Percentiles rank a stretch among this genome's conserved stretches.
Evolutionary conservation across 2,113 vertebrate genomes (phyloP).

Genomic region (Pelobates fuscus): DNA sequence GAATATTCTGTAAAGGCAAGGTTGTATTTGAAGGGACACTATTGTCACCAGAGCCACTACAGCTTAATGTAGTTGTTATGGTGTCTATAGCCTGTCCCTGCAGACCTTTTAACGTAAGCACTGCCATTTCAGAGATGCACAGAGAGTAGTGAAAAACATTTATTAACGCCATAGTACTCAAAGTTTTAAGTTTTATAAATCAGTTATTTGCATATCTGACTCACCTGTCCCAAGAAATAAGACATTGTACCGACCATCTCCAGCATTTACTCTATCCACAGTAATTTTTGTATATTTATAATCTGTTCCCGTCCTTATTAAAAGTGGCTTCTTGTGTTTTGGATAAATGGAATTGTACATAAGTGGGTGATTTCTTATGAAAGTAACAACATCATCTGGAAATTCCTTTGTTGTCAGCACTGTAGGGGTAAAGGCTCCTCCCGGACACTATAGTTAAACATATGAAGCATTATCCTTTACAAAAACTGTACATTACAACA

Average conservation of each 20-base stretch:
- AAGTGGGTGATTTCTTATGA: conserved; percentile 92
- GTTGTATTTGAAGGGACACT: too few species aligned
- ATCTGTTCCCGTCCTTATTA: conserved; percentile 86
- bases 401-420: conserved; percentile 92
- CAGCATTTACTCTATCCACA: conserved; percentile 89
- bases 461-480: too few species aligned
- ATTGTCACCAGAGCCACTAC: too few species aligned
- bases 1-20: too few species aligned
- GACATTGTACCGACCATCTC: conserved; percentile 91
- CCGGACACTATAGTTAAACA: conserved; percentile 80
- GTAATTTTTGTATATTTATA: conserved; percentile 93
- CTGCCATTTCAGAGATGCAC: too few species aligned
- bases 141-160: too few species aligned
- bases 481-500: too few species aligned
- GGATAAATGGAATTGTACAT: conserved; percentile 97
- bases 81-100: too few species aligned
- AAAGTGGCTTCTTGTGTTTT: conserved; percentile 81
- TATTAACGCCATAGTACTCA: too few species aligned
- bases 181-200: too few species aligned
- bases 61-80: too few species aligned
- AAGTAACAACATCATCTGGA: conserved; percentile 95
- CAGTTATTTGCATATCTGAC: neutral
- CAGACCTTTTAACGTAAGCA: too few species aligned
- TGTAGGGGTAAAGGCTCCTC: conserved; percentile 94
- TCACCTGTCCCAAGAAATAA: conserved; percentile 95